Evolutionary conservation across 2,113 vertebrate species (phyloP), one percentile per base, ranked within the genome.

Genomic region (Glaucomys volans): DNA sequence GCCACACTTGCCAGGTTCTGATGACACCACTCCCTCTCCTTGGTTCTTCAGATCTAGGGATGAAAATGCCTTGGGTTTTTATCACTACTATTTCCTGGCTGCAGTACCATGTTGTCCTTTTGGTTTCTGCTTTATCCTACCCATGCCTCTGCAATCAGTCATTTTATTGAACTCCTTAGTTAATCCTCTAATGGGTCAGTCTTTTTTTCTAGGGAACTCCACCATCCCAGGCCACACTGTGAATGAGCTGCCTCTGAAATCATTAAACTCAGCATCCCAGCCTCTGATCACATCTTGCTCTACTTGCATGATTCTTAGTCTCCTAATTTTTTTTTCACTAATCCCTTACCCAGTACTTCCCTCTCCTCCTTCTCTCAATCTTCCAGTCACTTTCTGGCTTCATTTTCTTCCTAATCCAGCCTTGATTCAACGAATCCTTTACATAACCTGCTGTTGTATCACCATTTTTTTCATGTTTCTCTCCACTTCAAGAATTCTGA

Each of bases 401-500:
- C 71, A 30, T 59, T 87, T 42, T 72, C 30, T 86, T 81, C 75
- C 64, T 40, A 42, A 6, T 84, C 11, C 35, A 92, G 20, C 12
- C 35, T 89, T 71, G 13, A 95, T 87, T 75, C 50, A 69, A 59
- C 59, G 30, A 66, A 8, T 62, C 44, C 9, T 67, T 80, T 35
- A 37, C 8, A 9, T 59, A 17, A 87, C n/a, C 14, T 18, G 84
- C 9, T 87, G 13, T 83, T 59, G 57, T 64, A 14, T 52, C 7
- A 40, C 17, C 44, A 4, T 7, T 87, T 93, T 93, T 44, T 59
- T 28, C 47, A 50, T 13, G 44, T 32, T 84, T 66, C 64, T 91
- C 37, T 89, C 17, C 1, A 64, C 83, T 95, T 95, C 30, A 50
- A 75, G 66, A 91, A 16, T 40, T 87, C 93, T 69, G n/a, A 67